Percentiles rank a stretch among this genome's conserved stretches.
Conservation (phyloP, 2,888 invertebrate species). For the Eupithecia dodoneata region DNA sequence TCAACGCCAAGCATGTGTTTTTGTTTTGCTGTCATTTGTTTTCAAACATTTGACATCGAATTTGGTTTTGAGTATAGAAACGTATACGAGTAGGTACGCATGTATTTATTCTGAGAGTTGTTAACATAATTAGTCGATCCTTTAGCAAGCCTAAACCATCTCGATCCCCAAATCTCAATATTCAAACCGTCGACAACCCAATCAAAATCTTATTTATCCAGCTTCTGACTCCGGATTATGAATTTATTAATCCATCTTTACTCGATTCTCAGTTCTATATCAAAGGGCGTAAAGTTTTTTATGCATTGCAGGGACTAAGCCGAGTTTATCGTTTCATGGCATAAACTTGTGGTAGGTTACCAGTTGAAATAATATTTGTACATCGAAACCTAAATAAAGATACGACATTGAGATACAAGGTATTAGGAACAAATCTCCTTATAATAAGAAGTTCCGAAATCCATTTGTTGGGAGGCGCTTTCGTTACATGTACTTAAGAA, state of each 20-base stretch:
- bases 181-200: slow-evolving; percentile 17
- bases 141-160: neutral
- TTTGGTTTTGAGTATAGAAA: neutral
- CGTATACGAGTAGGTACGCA: neutral
- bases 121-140: slow-evolving; percentile 3
- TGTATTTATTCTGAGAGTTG: neutral
- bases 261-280: slow-evolving; percentile 18
- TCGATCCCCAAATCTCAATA: slow-evolving; percentile 17
- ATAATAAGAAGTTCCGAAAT: neutral
- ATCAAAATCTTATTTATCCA: slow-evolving; percentile 34
- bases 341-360: slow-evolving; percentile 25
- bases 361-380: slow-evolving; percentile 27
- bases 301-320: slow-evolving; percentile 15
- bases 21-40: neutral
- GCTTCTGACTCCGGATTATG: slow-evolving; percentile 26
- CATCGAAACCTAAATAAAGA: neutral
- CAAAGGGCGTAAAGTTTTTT: slow-evolving; percentile 4
- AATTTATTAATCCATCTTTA: slow-evolving; percentile 22
- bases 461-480: neutral
- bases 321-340: slow-evolving; percentile 25
- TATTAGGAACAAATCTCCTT: neutral
- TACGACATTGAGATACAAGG: neutral
- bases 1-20: neutral
- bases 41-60: neutral
- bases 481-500: neutral